Percentiles rank a stretch among this genome's conserved stretches.
These are phyloP conservation scores for Puffinus mauretanicus DNA, from an alignment of 2,113 vertebrate genomes.

Conservation along the genomic window DNA sequence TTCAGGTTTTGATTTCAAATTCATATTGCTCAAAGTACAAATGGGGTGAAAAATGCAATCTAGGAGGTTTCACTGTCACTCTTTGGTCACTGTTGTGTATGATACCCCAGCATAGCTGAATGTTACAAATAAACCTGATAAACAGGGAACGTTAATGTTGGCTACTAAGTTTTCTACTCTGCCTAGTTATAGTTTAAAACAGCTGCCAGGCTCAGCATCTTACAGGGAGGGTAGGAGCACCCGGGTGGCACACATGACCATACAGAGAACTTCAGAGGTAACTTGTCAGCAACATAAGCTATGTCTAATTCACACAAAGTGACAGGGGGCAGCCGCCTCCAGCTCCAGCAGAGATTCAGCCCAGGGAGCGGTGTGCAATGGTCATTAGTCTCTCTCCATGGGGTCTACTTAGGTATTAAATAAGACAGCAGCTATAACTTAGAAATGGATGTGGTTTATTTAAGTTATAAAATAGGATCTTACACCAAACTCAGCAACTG, in stretches of 20 bases:
- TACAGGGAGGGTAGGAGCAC: neutral
- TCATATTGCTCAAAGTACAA: neutral
- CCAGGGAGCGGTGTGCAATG: neutral
- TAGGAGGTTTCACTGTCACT: neutral
- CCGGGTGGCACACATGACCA: fast-evolving
- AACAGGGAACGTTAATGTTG: neutral
- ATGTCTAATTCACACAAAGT: neutral
- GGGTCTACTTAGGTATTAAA: neutral
- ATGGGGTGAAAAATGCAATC: neutral
- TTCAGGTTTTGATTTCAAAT: neutral
- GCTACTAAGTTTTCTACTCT: neutral
- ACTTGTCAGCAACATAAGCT: neutral
- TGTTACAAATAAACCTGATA: neutral
- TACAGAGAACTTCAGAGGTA: neutral
- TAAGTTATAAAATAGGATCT: neutral
- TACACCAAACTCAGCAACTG: neutral
- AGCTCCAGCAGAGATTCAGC: neutral
- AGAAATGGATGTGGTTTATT: neutral
- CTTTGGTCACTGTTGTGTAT: neutral
- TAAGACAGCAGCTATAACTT: neutral
- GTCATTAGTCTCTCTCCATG: neutral
- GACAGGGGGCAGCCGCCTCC: neutral
- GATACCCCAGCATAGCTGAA: neutral
- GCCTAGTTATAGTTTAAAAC: neutral
- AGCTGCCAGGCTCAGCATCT: neutral